These are phyloP conservation scores for Crematogaster levior DNA, from an alignment of 2,888 invertebrate genomes.

Conservation along the genomic window DNA sequence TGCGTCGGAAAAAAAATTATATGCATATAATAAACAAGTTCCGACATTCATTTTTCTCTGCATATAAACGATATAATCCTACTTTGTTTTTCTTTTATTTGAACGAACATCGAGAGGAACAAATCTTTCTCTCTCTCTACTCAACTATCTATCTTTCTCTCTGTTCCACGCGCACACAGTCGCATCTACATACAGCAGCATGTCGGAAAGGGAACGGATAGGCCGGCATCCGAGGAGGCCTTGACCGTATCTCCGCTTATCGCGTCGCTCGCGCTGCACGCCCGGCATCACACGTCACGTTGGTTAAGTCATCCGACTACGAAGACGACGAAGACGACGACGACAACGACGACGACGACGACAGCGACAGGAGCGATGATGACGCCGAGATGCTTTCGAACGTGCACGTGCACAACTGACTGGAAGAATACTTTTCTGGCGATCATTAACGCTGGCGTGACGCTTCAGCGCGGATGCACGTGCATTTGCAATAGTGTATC, in stretches of 20 bases:
- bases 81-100: background rate
- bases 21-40: no score
- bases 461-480: background rate
- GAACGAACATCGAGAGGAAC: slow-evolving; percentile 32
- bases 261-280: slow-evolving; percentile 82
- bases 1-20: no score
- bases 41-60: no score
- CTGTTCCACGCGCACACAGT: slow-evolving; percentile 14
- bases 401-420: slow-evolving; percentile 13
- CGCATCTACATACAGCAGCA: slow-evolving; percentile 50
- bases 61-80: no score
- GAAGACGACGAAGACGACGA: slow-evolving; percentile 49
- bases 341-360: slow-evolving; percentile 50
- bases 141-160: background rate
- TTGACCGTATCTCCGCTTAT: slow-evolving; percentile 86
- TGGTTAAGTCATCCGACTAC: slow-evolving; percentile 54
- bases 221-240: slow-evolving; percentile 84
- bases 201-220: slow-evolving; percentile 84
- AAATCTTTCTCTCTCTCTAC: slow-evolving; percentile 8
- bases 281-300: slow-evolving; percentile 77
- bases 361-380: slow-evolving; percentile 18
- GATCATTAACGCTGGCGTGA: slow-evolving; percentile 9
- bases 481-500: background rate
- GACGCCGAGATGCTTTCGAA: slow-evolving; percentile 19
- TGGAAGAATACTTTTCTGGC: slow-evolving; percentile 27